A percentile compares a stretch with the other conserved stretches of the same genome.
phyloP scores from a whole-genome alignment of 1,140 invertebrate species.

The Bombus waltoni region DNA sequence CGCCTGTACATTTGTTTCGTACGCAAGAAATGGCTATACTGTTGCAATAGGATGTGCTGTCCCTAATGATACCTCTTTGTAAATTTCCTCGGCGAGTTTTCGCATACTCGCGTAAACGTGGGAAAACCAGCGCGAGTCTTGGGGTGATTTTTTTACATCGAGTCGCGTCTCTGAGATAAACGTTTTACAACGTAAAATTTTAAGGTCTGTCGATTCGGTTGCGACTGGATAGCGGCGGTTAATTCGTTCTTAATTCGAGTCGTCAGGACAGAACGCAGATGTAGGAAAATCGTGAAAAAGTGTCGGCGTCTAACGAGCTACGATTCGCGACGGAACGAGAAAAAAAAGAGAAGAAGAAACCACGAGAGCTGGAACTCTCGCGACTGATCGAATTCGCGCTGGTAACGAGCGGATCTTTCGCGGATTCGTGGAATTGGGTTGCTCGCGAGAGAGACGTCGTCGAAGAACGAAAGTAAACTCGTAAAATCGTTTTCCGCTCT shows the following conservation, averaged over 20 bases:
- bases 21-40: no score
- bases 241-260: neutral
- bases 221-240: no score
- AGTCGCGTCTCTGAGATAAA: no score
- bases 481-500: constrained; percentile 1
- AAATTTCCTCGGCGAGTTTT: no score
- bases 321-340: neutral
- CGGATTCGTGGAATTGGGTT: constrained; percentile 12
- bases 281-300: neutral
- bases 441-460: neutral
- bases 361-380: neutral
- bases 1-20: neutral
- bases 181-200: no score
- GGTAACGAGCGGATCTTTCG: constrained; percentile 24
- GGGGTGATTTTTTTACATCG: no score
- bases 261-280: neutral
- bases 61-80: no score
- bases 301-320: no score
- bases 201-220: no score
- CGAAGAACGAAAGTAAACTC: neutral
- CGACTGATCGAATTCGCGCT: neutral
- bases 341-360: neutral
- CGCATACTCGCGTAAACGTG: no score
- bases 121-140: no score
- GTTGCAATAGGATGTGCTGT: no score